Percentiles rank a stretch among this genome's conserved stretches.
These are phyloP conservation scores for Epinotia bilunana DNA, from an alignment of 2,888 invertebrate species.

Conservation along the genomic window DNA sequence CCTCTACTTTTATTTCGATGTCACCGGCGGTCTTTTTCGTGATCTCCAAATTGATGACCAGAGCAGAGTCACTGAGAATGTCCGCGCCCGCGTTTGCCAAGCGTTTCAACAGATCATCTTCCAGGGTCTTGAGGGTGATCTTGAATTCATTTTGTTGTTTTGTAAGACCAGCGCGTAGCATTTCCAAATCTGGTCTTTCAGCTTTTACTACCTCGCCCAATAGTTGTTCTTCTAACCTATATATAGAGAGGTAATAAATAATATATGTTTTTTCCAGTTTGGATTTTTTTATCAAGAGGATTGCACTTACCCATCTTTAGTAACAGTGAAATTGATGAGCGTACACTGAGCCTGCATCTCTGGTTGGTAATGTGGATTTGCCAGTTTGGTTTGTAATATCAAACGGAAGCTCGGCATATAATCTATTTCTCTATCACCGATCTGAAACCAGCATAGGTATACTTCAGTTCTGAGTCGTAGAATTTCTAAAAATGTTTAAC, in stretches of 20 bases:
- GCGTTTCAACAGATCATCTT: slow-evolving; percentile 94
- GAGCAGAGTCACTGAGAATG: slow-evolving; percentile 94
- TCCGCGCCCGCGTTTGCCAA: slow-evolving; percentile 96
- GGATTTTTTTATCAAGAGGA: neutral
- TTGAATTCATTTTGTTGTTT: slow-evolving; percentile 98
- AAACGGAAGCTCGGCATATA: slow-evolving; percentile 92
- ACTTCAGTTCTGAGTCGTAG: neutral
- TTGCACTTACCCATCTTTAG: slow-evolving; percentile 89
- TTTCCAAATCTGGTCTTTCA: slow-evolving; percentile 96
- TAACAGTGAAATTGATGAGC: slow-evolving; percentile 97
- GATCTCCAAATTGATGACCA: slow-evolving; percentile 96
- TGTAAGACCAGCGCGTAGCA: slow-evolving; percentile 91
- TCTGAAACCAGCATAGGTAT: slow-evolving; percentile 85
- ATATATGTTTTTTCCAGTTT: neutral
- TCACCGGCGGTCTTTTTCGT: slow-evolving; percentile 97
- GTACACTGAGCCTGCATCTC: slow-evolving; percentile 99
- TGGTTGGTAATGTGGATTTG: slow-evolving; percentile 98
- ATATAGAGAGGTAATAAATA: slow-evolving; percentile 32
- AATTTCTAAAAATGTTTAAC: neutral
- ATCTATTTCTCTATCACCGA: slow-evolving; percentile 97
- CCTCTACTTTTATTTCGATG: slow-evolving; percentile 93
- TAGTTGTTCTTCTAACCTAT: slow-evolving; percentile 93
- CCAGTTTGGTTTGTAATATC: slow-evolving; percentile 95
- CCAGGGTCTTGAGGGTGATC: slow-evolving; percentile 95
- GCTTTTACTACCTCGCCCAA: slow-evolving; percentile 96